A percentile compares a stretch with the other conserved stretches of the same genome.
Conservation (phyloP, 2,888 invertebrate species). For the Tipula vernalis region DNA sequence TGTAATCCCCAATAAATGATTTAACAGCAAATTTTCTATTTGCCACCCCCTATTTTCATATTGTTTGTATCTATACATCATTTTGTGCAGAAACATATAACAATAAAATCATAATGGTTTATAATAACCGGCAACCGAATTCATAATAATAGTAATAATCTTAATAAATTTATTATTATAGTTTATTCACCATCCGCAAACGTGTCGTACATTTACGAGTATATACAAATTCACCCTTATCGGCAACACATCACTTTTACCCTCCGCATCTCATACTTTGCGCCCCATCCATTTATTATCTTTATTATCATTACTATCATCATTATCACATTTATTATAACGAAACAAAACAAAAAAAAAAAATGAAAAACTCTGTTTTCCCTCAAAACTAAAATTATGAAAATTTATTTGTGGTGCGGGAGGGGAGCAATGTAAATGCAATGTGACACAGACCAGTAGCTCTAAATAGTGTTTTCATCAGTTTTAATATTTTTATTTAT, state of each 20-base stretch:
- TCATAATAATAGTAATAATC: neutral
- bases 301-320: conserved; percentile 4
- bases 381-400: neutral
- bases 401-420: neutral
- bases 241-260: neutral
- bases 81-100: neutral
- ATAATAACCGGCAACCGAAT: neutral
- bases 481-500: neutral
- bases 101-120: neutral
- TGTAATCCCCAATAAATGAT: neutral
- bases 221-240: neutral
- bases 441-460: neutral
- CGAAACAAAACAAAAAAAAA: neutral
- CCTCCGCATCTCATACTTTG: neutral
- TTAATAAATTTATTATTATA: neutral
- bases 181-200: neutral
- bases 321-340: neutral
- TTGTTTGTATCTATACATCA: neutral
- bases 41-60: neutral
- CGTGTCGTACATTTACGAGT: neutral
- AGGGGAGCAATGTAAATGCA: neutral
- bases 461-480: neutral
- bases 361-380: neutral
- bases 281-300: neutral
- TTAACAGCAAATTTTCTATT: neutral